phyloP scores from a whole-genome alignment of 1,140 invertebrate species.

The Drosophila pruinosa region DNA sequence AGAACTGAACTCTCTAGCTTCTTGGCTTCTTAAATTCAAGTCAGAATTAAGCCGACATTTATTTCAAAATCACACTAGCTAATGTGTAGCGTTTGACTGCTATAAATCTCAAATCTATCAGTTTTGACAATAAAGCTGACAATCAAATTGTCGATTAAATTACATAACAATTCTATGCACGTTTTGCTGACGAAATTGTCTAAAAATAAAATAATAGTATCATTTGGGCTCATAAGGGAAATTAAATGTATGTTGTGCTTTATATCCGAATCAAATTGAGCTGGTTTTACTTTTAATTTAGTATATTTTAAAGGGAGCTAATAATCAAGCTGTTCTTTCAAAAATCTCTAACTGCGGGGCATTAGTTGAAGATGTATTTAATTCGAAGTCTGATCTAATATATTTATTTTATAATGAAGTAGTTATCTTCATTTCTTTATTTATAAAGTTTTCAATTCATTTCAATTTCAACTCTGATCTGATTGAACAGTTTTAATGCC shows the following conservation, averaged over 20 bases:
- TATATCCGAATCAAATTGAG: background rate
- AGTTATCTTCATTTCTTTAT: too few species aligned
- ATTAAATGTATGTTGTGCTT: too few species aligned
- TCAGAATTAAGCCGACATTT: conserved; percentile 43
- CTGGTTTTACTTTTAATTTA: too few species aligned
- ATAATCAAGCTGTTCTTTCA: too few species aligned
- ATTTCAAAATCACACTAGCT: conserved; percentile 29
- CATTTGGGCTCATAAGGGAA: background rate
- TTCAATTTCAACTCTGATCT: background rate
- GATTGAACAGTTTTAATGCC: background rate
- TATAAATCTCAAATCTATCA: background rate
- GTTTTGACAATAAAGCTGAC: conserved; percentile 16
- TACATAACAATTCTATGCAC: background rate
- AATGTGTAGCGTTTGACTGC: conserved; percentile 35
- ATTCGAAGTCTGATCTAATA: too few species aligned
- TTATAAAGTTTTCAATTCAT: background rate
- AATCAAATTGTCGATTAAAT: conserved; percentile 11
- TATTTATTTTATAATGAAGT: too few species aligned
- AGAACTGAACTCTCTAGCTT: background rate
- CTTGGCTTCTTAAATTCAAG: background rate
- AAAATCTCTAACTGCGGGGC: too few species aligned
- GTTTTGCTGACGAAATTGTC: background rate
- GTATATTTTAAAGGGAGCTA: too few species aligned
- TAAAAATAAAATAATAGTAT: background rate
- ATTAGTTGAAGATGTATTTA: too few species aligned